These are phyloP conservation scores for Phasianus colchicus DNA, from an alignment of 2,113 vertebrate species.

Conservation along the genomic window DNA sequence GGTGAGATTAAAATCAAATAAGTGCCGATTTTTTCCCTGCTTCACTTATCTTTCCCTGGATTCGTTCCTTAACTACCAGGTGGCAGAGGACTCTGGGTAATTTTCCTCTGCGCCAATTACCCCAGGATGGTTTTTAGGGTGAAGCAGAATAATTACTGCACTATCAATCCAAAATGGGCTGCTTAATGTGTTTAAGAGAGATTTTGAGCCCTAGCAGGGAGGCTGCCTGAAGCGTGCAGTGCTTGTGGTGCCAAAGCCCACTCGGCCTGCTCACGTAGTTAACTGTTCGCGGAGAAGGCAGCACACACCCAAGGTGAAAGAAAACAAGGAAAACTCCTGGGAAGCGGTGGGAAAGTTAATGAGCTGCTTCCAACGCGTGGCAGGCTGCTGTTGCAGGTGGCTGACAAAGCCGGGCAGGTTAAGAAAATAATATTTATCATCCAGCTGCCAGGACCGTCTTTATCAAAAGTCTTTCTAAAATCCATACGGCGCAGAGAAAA, in stretches of 20 bases:
- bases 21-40: conserved; percentile 87
- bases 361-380: conserved; percentile 79
- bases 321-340: conserved; percentile 81
- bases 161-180: conserved; percentile 94
- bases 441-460: conserved; percentile 76
- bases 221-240: conserved; percentile 77
- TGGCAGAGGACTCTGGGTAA: conserved; percentile 90
- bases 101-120: conserved; percentile 91
- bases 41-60: conserved; percentile 90
- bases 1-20: conserved; percentile 98
- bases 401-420: conserved; percentile 82
- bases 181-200: conserved; percentile 94
- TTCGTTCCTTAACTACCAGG: conserved; percentile 89
- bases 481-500: conserved; percentile 50
- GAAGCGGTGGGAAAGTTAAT: conserved; percentile 82
- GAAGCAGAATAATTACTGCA: conserved; percentile 96
- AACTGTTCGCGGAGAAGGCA: conserved; percentile 69
- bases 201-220: conserved; percentile 86
- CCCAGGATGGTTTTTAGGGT: conserved; percentile 92
- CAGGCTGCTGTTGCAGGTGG: conserved; percentile 82
- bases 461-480: conserved; percentile 78
- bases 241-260: conserved; percentile 67
- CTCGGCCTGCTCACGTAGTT: conserved; percentile 62
- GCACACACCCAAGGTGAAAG: conserved; percentile 80
- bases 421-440: conserved; percentile 86